Conservation (phyloP, 1,140 invertebrate species). For the Goniozus legneri region DNA sequence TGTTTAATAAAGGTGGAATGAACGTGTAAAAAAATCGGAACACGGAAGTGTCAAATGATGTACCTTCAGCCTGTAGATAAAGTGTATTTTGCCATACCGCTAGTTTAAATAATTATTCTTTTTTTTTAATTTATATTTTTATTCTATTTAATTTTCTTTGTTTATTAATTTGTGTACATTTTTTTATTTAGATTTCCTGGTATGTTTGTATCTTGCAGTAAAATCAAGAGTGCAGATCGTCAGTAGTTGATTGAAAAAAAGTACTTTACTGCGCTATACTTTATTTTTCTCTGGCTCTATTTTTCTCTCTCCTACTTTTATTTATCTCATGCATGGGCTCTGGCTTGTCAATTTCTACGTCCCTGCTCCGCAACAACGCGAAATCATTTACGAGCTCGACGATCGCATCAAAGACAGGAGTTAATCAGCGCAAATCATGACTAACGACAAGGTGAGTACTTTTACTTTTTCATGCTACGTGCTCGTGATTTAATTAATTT, state of each 20-base stretch:
- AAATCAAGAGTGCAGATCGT: conserved; percentile 15
- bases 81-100: too few species aligned
- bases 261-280: neutral
- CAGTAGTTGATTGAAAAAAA: neutral
- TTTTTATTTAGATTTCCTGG: conserved; percentile 1
- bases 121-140: too few species aligned
- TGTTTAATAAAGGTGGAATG: too few species aligned
- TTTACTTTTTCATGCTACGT: too few species aligned
- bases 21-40: too few species aligned
- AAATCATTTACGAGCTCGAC: neutral
- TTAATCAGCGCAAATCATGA: conserved; percentile 37
- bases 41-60: too few species aligned
- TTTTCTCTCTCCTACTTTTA: conserved; percentile 5
- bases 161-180: too few species aligned
- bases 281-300: neutral
- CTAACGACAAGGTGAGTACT: conserved; percentile 52
- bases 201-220: conserved; percentile 42
- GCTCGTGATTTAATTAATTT: too few species aligned
- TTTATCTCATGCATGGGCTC: conserved; percentile 42
- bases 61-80: too few species aligned
- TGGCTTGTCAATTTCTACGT: conserved; percentile 36
- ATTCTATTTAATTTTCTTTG: too few species aligned
- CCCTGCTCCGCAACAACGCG: conserved; percentile 15
- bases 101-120: too few species aligned
- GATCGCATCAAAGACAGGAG: conserved; percentile 3